phyloP scores from a whole-genome alignment of 2,888 invertebrate genomes.

The Parapristionchus giblindavisi region DNA sequence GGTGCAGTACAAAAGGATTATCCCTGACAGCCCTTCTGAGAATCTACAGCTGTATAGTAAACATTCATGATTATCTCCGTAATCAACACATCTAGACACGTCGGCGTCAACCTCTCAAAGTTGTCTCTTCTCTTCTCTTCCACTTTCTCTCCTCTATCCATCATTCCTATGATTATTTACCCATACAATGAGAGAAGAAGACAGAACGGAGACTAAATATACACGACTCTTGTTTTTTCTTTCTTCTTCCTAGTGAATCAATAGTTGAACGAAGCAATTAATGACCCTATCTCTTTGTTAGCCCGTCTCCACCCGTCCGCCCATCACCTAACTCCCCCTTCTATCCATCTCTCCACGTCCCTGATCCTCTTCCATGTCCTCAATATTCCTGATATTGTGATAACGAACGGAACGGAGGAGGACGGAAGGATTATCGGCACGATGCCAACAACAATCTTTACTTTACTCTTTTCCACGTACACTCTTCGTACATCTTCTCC shows the following conservation, averaged over 20 bases:
- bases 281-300: no score
- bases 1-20: no score
- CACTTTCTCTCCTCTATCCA: not conserved
- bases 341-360: no score
- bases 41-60: no score
- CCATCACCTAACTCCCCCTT: no score
- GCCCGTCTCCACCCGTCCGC: no score
- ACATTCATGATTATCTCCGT: no score
- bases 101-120: not conserved
- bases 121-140: not conserved
- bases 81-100: no score
- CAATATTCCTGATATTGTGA: not conserved
- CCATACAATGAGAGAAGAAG: not conserved
- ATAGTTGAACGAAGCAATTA: no score
- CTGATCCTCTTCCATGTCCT: no score
- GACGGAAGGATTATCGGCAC: not conserved
- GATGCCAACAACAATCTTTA: constrained; percentile 1
- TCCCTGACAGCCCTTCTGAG: no score
- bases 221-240: not conserved
- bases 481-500: not conserved
- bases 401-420: not conserved
- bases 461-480: not conserved
- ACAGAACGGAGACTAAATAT: not conserved
- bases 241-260: not conserved
- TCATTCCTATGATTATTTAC: not conserved